phyloP scores from a whole-genome alignment of 2,113 vertebrate species.

The Hippocampus barbouri region DNA sequence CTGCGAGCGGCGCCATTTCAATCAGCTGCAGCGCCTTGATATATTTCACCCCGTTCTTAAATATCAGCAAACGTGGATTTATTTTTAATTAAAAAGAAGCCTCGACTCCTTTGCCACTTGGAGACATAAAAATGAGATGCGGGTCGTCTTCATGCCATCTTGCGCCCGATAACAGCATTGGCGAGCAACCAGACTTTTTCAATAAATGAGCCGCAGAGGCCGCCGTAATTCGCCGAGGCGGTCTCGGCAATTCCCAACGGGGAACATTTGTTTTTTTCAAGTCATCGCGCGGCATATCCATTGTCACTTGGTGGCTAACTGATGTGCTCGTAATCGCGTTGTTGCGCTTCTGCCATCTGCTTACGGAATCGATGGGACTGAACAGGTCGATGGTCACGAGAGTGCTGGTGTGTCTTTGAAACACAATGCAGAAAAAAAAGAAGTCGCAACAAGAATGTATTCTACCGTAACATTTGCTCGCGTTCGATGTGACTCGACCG shows the following conservation, averaged over 20 bases:
- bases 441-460: not conserved
- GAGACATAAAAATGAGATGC: slow-evolving; percentile 31
- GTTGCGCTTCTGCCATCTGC: slow-evolving; percentile 65
- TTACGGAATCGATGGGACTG: slow-evolving; percentile 23
- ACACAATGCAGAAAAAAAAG: not conserved
- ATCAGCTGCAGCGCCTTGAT: slow-evolving; percentile 46
- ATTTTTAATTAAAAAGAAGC: slow-evolving; percentile 71
- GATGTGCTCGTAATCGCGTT: slow-evolving; percentile 57
- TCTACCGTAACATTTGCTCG: no score
- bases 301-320: slow-evolving; percentile 64
- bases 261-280: slow-evolving; percentile 67
- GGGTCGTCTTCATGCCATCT: not conserved
- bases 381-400: slow-evolving; percentile 24
- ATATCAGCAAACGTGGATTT: slow-evolving; percentile 65
- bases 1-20: slow-evolving; percentile 34
- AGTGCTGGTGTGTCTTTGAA: not conserved
- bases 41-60: slow-evolving; percentile 45
- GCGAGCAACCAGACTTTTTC: not conserved
- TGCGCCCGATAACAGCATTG: not conserved
- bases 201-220: not conserved
- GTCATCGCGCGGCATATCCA: slow-evolving; percentile 51
- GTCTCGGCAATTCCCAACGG: not conserved
- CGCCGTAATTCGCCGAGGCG: not conserved
- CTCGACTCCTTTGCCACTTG: slow-evolving; percentile 59
- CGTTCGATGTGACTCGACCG: no score